These are phyloP conservation scores for Promerops cafer DNA, from an alignment of 2,113 vertebrate genomes.

Conservation along the genomic window DNA sequence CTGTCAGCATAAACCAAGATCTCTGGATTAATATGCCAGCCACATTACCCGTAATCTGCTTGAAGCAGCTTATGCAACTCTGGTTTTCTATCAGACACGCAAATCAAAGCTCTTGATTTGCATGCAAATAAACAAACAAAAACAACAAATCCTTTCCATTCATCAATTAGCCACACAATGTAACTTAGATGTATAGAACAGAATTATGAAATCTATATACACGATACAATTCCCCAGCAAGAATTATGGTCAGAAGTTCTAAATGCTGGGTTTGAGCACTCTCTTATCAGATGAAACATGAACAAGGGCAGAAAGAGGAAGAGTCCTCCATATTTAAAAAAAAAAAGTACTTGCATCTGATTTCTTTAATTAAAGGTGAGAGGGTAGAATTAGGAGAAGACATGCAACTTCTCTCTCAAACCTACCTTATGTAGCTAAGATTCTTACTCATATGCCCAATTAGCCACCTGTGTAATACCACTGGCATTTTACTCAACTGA, in stretches of 20 bases:
- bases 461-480: background rate
- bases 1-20: background rate
- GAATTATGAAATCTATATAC: background rate
- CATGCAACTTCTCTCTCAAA: background rate
- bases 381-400: background rate
- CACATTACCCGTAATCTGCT: slow-evolving; percentile 1
- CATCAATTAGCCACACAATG: background rate
- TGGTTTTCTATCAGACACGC: background rate
- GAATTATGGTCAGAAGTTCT: background rate
- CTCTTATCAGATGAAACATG: background rate
- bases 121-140: background rate
- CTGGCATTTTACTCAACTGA: background rate
- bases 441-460: background rate
- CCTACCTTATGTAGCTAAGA: background rate
- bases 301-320: background rate
- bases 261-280: background rate
- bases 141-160: background rate
- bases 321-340: background rate
- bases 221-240: background rate
- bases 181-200: background rate
- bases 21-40: slow-evolving; percentile 17
- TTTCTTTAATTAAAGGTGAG: background rate
- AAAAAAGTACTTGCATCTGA: background rate
- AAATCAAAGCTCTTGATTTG: background rate
- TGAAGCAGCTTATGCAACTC: slow-evolving; percentile 15